phyloP scores from a whole-genome alignment of 2,888 invertebrate genomes.

The Amiota communis region DNA sequence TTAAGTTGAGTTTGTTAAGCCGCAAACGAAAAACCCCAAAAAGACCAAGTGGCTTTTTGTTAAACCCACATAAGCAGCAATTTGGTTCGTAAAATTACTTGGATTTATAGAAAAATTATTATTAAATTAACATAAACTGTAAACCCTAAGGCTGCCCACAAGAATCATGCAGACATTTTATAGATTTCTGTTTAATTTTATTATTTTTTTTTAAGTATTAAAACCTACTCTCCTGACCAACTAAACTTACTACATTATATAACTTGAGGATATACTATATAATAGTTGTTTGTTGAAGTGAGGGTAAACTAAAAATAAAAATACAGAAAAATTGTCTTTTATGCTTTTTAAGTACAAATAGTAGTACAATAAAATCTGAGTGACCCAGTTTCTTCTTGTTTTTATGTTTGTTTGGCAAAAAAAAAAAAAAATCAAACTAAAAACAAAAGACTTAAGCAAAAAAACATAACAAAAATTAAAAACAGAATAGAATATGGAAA shows the following conservation, averaged over 20 bases:
- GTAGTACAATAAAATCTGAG: no score
- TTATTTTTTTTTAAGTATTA: no score
- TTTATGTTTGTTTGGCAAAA: not conserved
- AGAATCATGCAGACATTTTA: no score
- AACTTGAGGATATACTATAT: not conserved
- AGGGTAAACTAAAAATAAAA: not conserved
- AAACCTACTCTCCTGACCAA: no score
- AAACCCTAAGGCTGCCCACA: not conserved
- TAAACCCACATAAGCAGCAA: not conserved
- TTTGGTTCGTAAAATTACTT: no score
- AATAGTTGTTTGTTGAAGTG: not conserved
- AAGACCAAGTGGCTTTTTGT: no score
- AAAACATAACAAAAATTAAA: not conserved
- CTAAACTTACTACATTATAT: no score
- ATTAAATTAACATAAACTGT: not conserved
- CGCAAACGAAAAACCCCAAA: conserved; percentile 40
- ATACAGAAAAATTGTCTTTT: not conserved
- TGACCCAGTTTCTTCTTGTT: conserved; percentile 5
- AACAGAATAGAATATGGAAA: no score
- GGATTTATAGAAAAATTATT: not conserved
- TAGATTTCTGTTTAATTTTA: no score
- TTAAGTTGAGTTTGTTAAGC: no score
- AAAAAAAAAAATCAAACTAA: not conserved
- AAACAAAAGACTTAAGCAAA: conserved; percentile 1
- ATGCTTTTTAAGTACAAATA: no score